phyloP scores from a whole-genome alignment of 2,888 invertebrate genomes.

The Tipula lateralis region DNA sequence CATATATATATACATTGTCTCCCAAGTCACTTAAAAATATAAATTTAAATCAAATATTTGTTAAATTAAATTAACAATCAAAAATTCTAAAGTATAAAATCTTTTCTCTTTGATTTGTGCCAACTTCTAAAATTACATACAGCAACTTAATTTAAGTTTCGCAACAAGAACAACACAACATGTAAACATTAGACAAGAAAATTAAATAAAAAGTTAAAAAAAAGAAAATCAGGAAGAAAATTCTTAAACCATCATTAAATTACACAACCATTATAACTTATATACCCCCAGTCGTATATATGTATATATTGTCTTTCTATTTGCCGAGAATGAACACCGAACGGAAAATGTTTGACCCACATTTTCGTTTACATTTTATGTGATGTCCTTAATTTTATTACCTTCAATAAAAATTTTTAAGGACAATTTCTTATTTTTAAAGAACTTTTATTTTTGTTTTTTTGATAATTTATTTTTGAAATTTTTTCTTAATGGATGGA shows the following conservation, averaged over 20 bases:
- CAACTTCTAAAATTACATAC: not conserved
- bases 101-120: not conserved
- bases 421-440: not conserved
- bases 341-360: not conserved
- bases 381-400: not conserved
- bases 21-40: not conserved
- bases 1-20: not conserved
- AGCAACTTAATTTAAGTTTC: not conserved
- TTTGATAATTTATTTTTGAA: not conserved
- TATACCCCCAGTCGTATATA: not conserved
- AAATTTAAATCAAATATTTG: not conserved
- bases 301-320: not conserved
- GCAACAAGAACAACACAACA: not conserved
- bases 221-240: not conserved
- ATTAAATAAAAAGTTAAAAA: not conserved
- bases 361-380: not conserved
- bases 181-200: not conserved
- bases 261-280: not conserved
- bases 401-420: not conserved
- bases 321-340: not conserved
- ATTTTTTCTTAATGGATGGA: not conserved
- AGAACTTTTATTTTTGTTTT: not conserved
- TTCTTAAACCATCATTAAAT: constrained; percentile 11
- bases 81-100: not conserved
- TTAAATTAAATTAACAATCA: not conserved